Evolutionary conservation across 2,113 vertebrate species (phyloP), one percentile per base, ranked within the genome.

Genomic region (Murina feae): DNA sequence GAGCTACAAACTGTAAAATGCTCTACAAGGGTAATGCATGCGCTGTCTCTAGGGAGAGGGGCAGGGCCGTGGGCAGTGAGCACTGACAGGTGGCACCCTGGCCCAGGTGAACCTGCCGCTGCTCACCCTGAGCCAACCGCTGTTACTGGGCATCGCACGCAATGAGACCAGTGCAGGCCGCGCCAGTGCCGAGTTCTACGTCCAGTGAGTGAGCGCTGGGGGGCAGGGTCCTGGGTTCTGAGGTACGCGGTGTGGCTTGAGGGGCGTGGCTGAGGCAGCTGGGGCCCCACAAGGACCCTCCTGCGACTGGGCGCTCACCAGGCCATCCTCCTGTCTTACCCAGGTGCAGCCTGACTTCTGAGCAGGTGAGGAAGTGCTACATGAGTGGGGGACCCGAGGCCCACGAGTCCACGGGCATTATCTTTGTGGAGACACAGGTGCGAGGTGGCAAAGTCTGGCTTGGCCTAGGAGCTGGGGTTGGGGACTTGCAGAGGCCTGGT

Each of bases 121-220:
- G 30, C 82, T 90, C 13, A 98, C 95, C 74, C 98, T 99, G 6
- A 98, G 98, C 42, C 96, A 97, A 18, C 99, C 99, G 0, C 7
- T 98, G 80, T 97, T 99, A 30, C 95, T 99, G 97, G 99, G 99
- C 32, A 97, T 99, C 0, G 99, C 98, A 18, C 94, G 99, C 44
- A 99, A 99, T 60, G 98, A 99, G 98, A 99, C 98, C 93, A 99
- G 99, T 1, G 98, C 99, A 0, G 99, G 99, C 74, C 96, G 99
- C 10, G 98, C 99, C 11, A 99, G 99, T 47, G 99, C 98, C 0
- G 99, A 99, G 97, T 99, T 99, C 97, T 99, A 98, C 4, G 97
- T 99, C 96, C 98, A 98, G 99, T 99, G 98, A 97, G 81, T 85
- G 80, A 63, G 18, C 79, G 88, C 39, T 7, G 39, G 86, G 86